Evolutionary conservation across 2,113 vertebrate genomes (phyloP).

Genomic region (Hydrochoerus hydrochaeris): DNA sequence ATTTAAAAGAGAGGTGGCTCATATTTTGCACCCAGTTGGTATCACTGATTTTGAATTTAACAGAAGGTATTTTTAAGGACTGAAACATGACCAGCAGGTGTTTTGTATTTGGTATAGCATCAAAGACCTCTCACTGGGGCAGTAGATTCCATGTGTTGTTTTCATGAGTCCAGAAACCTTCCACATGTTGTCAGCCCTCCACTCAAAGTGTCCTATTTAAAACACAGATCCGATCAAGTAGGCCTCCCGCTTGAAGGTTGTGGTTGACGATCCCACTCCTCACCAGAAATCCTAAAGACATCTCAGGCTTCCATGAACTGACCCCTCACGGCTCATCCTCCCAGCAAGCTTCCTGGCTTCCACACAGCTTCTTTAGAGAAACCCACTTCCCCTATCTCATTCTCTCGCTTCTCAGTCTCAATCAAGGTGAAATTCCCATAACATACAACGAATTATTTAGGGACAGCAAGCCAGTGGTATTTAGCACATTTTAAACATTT

Average conservation of each 20-base stretch:
- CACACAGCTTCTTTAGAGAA: background rate
- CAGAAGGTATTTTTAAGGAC: background rate
- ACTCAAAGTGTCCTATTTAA: background rate
- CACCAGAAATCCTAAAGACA: background rate
- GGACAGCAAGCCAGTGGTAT: background rate
- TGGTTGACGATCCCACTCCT: background rate
- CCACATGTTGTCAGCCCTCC: background rate
- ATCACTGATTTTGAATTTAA: constrained; percentile 24
- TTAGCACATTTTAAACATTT: background rate
- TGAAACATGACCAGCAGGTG: background rate
- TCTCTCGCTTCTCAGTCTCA: background rate
- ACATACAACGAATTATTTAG: background rate
- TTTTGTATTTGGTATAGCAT: background rate
- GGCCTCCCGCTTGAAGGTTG: background rate
- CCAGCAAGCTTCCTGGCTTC: background rate
- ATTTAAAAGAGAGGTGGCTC: background rate
- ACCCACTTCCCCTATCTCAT: background rate
- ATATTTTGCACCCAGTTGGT: background rate
- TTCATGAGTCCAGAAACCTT: background rate
- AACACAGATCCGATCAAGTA: background rate
- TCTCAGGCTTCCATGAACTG: background rate
- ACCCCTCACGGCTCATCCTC: background rate
- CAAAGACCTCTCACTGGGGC: background rate
- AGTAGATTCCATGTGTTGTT: background rate
- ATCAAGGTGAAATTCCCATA: background rate